phyloP scores from a whole-genome alignment of 2,888 invertebrate genomes.

The Drosophila limbata region DNA sequence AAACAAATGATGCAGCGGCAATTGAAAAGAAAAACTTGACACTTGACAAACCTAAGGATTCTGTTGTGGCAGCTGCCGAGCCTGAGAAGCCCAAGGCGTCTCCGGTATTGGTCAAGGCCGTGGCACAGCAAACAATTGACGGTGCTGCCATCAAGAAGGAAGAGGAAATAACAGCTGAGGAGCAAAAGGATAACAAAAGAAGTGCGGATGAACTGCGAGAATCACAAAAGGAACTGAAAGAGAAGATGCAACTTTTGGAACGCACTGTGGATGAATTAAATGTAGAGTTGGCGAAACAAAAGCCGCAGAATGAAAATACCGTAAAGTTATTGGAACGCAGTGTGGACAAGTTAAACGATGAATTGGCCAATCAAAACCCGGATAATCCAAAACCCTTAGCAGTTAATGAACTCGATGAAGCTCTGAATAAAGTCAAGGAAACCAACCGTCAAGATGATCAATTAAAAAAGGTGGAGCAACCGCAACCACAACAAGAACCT shows the following conservation, averaged over 20 bases:
- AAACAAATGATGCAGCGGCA: neutral
- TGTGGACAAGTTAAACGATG: slow-evolving; percentile 85
- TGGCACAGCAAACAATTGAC: slow-evolving; percentile 74
- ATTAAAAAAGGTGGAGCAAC: slow-evolving; percentile 13
- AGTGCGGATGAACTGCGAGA: slow-evolving; percentile 81
- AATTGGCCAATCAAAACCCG: slow-evolving; percentile 84
- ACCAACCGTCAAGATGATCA: slow-evolving; percentile 57
- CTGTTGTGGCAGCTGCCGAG: neutral
- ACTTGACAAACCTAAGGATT: neutral
- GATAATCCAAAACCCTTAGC: slow-evolving; percentile 80
- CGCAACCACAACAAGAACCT: slow-evolving; percentile 2
- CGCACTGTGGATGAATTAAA: slow-evolving; percentile 85
- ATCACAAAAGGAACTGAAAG: slow-evolving; percentile 81
- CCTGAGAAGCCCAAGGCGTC: neutral
- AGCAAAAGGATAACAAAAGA: slow-evolving; percentile 73
- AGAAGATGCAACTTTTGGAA: slow-evolving; percentile 82
- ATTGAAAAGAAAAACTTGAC: slow-evolving; percentile 23
- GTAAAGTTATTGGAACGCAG: slow-evolving; percentile 83
- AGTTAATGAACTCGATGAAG: slow-evolving; percentile 79
- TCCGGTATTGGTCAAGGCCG: neutral
- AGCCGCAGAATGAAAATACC: slow-evolving; percentile 75
- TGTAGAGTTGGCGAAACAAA: slow-evolving; percentile 85
- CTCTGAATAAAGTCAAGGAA: slow-evolving; percentile 85
- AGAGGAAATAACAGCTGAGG: slow-evolving; percentile 84
- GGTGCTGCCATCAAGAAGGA: slow-evolving; percentile 86